phyloP scores from a whole-genome alignment of 2,113 vertebrate species.

The Alligator sinensis region DNA sequence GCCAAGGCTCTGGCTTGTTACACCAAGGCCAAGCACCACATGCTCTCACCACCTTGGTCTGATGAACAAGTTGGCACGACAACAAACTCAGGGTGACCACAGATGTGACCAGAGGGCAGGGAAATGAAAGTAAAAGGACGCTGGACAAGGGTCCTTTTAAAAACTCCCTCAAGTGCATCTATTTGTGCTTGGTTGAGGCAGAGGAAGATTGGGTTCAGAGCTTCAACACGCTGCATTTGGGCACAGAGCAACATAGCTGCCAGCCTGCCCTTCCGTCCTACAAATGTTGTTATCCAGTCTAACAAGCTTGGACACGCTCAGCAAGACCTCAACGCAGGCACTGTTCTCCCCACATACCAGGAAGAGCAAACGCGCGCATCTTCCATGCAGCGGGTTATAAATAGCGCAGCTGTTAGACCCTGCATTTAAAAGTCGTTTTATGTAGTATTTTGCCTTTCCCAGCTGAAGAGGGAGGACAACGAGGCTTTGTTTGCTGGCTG shows the following conservation, averaged over 20 bases:
- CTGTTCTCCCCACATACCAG: constrained; percentile 48
- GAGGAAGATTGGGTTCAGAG: constrained; percentile 20
- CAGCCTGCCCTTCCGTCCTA: constrained; percentile 24
- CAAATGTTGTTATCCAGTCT: constrained; percentile 43
- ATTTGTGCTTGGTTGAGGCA: constrained; percentile 30
- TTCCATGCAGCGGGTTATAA: constrained; percentile 47
- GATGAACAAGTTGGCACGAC: not conserved
- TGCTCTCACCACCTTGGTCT: not conserved
- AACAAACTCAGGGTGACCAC: not conserved
- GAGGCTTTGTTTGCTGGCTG: constrained; percentile 19
- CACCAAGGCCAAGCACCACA: not conserved
- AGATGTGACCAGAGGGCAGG: not conserved
- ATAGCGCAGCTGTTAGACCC: constrained; percentile 47
- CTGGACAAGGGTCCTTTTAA: constrained; percentile 58
- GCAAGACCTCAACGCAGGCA: constrained; percentile 14
- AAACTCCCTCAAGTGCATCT: not conserved
- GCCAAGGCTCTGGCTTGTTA: too few species aligned
- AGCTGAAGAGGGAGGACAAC: constrained; percentile 30
- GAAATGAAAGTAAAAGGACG: constrained; percentile 35
- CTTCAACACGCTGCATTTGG: not conserved
- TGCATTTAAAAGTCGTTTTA: not conserved
- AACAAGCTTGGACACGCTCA: constrained; percentile 42
- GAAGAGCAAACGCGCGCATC: constrained; percentile 13
- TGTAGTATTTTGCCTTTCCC: constrained; percentile 29
- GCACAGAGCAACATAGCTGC: constrained; percentile 7